phyloP scores from a whole-genome alignment of 2,113 vertebrate species.

The Engystomops pustulosus region DNA sequence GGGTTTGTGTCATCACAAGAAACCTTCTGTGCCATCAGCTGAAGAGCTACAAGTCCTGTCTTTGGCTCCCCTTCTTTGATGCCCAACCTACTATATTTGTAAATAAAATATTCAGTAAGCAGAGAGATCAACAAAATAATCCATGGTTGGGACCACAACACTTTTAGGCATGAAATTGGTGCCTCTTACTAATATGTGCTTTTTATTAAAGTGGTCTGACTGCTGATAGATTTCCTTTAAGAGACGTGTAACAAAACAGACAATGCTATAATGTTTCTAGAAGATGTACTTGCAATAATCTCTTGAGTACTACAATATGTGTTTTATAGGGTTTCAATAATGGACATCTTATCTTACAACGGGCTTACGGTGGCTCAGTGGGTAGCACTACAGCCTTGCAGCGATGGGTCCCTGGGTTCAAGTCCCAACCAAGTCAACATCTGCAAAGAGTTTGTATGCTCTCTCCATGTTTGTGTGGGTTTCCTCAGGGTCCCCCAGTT shows the following conservation, averaged over 20 bases:
- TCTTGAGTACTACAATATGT: neutral
- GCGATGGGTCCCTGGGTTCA: too few species aligned
- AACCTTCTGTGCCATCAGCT: slow-evolving; percentile 82
- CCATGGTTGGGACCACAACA: too few species aligned
- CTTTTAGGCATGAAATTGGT: too few species aligned
- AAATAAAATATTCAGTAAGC: neutral
- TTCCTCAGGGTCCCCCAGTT: too few species aligned
- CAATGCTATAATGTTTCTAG: neutral
- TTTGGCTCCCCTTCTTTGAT: slow-evolving; percentile 67
- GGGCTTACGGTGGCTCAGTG: too few species aligned
- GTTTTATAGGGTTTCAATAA: neutral
- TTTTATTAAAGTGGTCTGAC: neutral
- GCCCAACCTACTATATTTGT: slow-evolving; percentile 50
- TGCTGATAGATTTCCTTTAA: neutral
- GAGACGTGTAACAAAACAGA: neutral
- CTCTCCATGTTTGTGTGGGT: too few species aligned
- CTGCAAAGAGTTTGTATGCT: too few species aligned
- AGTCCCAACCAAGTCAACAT: too few species aligned
- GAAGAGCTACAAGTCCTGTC: slow-evolving; percentile 81
- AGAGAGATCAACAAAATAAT: neutral
- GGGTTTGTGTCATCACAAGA: slow-evolving; percentile 74
- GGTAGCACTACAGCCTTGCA: too few species aligned
- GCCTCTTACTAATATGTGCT: too few species aligned
- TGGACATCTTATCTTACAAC: too few species aligned
- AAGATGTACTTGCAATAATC: neutral